Percentiles rank a stretch among this genome's conserved stretches.
Evolutionary conservation across 2,113 vertebrate genomes (phyloP).

Genomic region (Tenrec ecaudatus): DNA sequence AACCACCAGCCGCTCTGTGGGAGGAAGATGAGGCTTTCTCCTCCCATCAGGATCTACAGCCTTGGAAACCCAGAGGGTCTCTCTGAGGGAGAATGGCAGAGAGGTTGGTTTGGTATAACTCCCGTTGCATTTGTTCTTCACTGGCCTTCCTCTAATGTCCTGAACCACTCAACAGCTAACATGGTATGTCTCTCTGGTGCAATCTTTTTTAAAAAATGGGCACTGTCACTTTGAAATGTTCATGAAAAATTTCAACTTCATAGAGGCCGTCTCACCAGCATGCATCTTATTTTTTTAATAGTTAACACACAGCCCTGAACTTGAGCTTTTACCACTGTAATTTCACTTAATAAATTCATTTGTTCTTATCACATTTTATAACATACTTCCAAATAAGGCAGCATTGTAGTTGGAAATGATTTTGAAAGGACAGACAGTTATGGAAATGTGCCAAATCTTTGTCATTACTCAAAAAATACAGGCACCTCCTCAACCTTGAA

Average conservation of each 20-base stretch:
- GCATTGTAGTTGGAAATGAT: too few relatives aligned
- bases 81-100: too few relatives aligned
- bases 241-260: constrained; percentile 1
- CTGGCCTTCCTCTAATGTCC: neutral
- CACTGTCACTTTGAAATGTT: neutral
- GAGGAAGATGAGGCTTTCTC: too few relatives aligned
- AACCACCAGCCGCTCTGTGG: too few relatives aligned
- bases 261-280: neutral
- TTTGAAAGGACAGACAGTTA: too few relatives aligned
- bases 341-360: neutral
- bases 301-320: neutral
- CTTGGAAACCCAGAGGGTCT: too few relatives aligned
- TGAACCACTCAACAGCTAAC: neutral
- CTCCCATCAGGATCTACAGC: too few relatives aligned
- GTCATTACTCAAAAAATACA: too few relatives aligned
- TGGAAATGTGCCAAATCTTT: too few relatives aligned
- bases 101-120: too few relatives aligned
- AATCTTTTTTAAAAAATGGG: neutral
- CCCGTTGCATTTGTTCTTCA: neutral
- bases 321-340: neutral
- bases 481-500: too few relatives aligned
- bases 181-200: neutral
- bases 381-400: too few relatives aligned
- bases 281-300: neutral
- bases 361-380: neutral